Percentiles rank a stretch among this genome's conserved stretches.
phyloP scores from a whole-genome alignment of 2,797 vertebrate species.

The Rhinoraja longicauda region DNA sequence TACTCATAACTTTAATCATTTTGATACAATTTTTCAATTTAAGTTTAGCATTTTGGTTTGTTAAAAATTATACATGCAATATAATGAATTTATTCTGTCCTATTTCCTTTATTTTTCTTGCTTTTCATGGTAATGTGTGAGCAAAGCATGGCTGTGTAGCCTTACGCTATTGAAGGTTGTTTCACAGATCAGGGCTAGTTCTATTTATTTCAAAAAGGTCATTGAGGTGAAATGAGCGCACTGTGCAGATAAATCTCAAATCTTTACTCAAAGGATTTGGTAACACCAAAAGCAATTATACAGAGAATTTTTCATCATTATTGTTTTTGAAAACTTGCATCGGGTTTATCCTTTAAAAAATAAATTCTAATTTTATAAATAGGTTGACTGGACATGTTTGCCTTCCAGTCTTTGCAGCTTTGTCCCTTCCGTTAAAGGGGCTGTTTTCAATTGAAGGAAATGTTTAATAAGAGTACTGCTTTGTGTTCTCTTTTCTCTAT shows the following conservation, averaged over 20 bases:
- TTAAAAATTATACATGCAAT: background rate
- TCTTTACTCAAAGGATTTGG: background rate
- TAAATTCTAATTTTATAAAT: background rate
- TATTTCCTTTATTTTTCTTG: background rate
- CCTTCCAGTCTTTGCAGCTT: background rate
- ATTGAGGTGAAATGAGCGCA: background rate
- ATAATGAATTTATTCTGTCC: background rate
- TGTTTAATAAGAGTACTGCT: background rate
- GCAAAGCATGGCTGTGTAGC: background rate
- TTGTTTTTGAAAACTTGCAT: background rate
- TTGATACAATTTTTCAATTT: background rate
- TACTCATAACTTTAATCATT: background rate
- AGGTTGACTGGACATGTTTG: background rate
- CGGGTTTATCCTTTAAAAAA: background rate
- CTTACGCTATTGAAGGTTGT: background rate
- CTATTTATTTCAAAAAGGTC: slow-evolving; percentile 8
- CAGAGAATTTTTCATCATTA: background rate
- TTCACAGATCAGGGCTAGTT: background rate
- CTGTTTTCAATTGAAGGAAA: background rate
- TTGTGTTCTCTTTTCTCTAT: background rate
- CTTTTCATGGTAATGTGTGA: background rate
- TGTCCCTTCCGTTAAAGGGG: background rate
- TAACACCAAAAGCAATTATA: background rate
- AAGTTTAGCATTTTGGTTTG: background rate
- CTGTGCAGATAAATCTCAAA: background rate